Evolutionary conservation across 2,888 invertebrate genomes (phyloP), one percentile per base, ranked within the genome.

Genomic region (Lochmaea crataegi): DNA sequence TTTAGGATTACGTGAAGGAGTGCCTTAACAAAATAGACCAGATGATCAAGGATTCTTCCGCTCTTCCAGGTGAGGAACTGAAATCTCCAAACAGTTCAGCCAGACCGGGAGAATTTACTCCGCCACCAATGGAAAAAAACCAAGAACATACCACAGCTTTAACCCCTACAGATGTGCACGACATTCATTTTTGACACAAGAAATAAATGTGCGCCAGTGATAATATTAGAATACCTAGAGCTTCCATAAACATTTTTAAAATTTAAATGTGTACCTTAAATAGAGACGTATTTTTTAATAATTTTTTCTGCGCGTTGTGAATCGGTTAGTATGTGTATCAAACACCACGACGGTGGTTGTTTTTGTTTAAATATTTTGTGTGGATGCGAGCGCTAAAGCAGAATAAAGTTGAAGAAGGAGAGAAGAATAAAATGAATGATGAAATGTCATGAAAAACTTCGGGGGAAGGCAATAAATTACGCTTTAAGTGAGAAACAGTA

Each of bases 161-260:
- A 80, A 94, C 95, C 69, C 94, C 95, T 81, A 95, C 95, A 81
- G 96, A 96, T 87, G 93, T 95, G 81, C 90, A 94, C 82, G 94
- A 96, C 87, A 92, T 96, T 79, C 92, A 94, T 87, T 94, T 94
- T 88, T 94, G 88, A 88, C 48, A 61, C 42, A 60, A 58, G 58
- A 60, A 53, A 78, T 76, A 67, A 65, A 65, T 74, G 53, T 53
- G 75, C 73, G 75, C 73, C 76, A 79, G 80, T 78, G 79, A 79
- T 79, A 77, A 32, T 16, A 65, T 53, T 53, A 53, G 53, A 56
- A 69, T 63, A 69, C 61, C 72, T 68, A 79, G 76, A 74, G 78
- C 77, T 76, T 75, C 75, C 75, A 76, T 66, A 76, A 75, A 76
- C 70, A 58, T 69, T 73, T 72, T 72, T 65, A 60, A 73, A 73